These are phyloP conservation scores for Empidonax traillii DNA, from an alignment of 2,113 vertebrate genomes.

Conservation along the genomic window DNA sequence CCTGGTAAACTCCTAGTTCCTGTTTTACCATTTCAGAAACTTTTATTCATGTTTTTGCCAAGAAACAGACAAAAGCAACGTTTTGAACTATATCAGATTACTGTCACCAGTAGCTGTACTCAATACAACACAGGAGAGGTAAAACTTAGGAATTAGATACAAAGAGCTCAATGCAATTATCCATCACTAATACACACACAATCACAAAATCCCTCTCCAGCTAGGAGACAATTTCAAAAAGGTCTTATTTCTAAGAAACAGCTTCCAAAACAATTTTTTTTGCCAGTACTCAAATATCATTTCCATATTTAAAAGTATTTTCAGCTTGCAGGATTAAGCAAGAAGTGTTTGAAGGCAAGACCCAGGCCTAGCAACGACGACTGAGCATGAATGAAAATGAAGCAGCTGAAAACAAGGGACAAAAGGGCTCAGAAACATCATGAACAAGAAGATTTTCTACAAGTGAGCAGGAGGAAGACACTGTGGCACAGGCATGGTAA, in stretches of 20 bases:
- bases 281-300: neutral
- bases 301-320: neutral
- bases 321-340: neutral
- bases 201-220: neutral
- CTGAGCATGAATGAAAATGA: neutral
- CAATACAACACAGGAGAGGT: neutral
- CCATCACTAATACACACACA: neutral
- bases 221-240: neutral
- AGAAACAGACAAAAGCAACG: neutral
- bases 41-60: neutral
- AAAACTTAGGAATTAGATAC: neutral
- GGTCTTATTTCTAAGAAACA: neutral
- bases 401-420: neutral
- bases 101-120: neutral
- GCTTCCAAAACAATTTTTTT: neutral
- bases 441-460: neutral
- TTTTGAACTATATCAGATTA: neutral
- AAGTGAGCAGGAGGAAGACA: neutral
- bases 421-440: neutral
- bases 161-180: neutral
- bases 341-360: neutral
- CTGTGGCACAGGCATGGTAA: accelerated
- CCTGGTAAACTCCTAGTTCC: neutral
- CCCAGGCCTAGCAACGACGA: neutral
- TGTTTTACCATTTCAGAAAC: neutral